Conservation (phyloP, 2,888 invertebrate genomes). For the Drosophila meridiana region DNA sequence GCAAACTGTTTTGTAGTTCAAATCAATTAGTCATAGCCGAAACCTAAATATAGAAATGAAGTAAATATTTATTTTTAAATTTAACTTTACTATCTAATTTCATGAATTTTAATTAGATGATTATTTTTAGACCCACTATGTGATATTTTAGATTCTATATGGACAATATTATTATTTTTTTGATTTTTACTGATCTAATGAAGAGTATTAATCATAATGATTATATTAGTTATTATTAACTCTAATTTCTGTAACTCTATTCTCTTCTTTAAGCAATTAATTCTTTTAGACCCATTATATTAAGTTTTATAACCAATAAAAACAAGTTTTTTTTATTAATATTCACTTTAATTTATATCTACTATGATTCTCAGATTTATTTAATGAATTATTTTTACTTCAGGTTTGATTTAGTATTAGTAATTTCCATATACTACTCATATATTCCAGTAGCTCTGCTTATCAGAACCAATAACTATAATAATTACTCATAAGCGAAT, state of each 20-base stretch:
- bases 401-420: too few relatives aligned
- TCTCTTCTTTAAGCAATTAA: background rate
- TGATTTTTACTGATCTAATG: too few relatives aligned
- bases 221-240: too few relatives aligned
- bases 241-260: too few relatives aligned
- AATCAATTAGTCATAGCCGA: conserved; percentile 41
- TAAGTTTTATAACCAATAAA: background rate
- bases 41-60: background rate
- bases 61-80: background rate
- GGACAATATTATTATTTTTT: background rate
- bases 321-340: too few relatives aligned
- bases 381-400: too few relatives aligned
- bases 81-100: background rate
- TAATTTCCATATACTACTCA: too few relatives aligned
- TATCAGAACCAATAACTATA: background rate
- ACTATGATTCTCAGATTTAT: too few relatives aligned
- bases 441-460: too few relatives aligned
- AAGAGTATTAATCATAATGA: too few relatives aligned
- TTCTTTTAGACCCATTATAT: background rate
- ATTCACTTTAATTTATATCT: too few relatives aligned
- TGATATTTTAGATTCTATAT: background rate
- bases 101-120: background rate
- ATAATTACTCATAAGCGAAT: conserved; percentile 35
- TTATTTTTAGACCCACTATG: background rate
- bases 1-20: conserved; percentile 13